Base-by-base conservation (phyloP, 2,888 invertebrate species). In the Oligia fasciuncula region DNA sequence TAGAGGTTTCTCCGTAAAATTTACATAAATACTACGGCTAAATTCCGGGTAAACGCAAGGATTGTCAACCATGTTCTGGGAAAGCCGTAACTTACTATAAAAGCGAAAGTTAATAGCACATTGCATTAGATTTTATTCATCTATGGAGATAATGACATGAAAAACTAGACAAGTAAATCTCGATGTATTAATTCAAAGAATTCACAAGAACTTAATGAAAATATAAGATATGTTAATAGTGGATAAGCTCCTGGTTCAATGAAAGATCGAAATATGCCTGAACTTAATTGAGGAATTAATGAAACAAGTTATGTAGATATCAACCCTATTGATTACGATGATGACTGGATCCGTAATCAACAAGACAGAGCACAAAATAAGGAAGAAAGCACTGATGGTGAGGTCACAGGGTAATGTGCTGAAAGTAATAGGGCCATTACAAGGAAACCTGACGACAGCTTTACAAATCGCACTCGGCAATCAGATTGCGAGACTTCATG, bases 351-450 rank as follows among this genome's bases (percentile, higher is more conserved):
- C 73, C n/a, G 75, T 85, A 85, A 86, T 87, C 79, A 83, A 67
- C 62, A 62, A 85, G 84, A 84, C 79, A 72, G 76, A 86, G 77
- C 76, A 81, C 76, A 83, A 85, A 84, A 85, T 89, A 84, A 86
- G 84, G 89, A 86, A 88, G 89, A 92, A 91, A 91, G 88, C 85
- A 73, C 84, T 76, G 81, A 84, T 91, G 90, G 80, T 80, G 89
- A 88, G 93, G 92, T 93, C 92, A 93, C 79, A 79, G 89, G 90
- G 88, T 91, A 92, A 93, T 91, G 88, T 89, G 88, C 90, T 90
- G 90, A 90, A 91, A 91, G 90, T 90, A 89, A 89, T 91, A 89
- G 88, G 79, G 49, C 71, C 69, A 81, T 84, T 83, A 85, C 67
- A 79, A 49, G 66, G 88, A 87, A 84, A 87, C 77, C 76, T 87